phyloP scores from a whole-genome alignment of 1,140 invertebrate species.

The Macrostomum lignano region DNA sequence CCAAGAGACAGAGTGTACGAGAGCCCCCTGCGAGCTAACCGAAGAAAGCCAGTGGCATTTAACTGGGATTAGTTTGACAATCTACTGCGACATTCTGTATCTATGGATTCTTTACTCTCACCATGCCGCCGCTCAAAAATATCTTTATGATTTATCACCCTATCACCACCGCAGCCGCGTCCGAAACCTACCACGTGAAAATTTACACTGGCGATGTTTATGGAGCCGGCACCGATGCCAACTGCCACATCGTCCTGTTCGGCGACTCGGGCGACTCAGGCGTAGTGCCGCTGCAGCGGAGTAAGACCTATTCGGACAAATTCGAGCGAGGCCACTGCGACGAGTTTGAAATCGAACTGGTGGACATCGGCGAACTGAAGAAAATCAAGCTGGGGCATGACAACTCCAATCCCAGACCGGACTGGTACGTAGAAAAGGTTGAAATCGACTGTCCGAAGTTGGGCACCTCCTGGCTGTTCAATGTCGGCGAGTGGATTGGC shows the following conservation, averaged over 20 bases:
- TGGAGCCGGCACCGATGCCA: constrained; percentile 28
- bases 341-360: constrained; percentile 13
- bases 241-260: constrained; percentile 25
- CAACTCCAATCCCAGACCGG: constrained; percentile 14
- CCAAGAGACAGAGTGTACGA: no score
- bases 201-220: constrained; percentile 26
- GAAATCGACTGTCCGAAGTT: constrained; percentile 12
- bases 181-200: constrained; percentile 19
- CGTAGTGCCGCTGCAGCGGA: constrained; percentile 4
- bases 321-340: constrained; percentile 8
- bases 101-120: no score
- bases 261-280: constrained; percentile 22
- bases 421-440: constrained; percentile 24
- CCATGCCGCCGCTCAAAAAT: no score
- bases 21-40: no score
- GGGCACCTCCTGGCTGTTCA: constrained; percentile 21
- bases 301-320: constrained; percentile 5
- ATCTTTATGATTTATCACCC: no score
- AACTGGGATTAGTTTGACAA: no score
- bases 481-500: constrained; percentile 21
- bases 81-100: no score
- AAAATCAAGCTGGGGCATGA: constrained; percentile 22
- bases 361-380: constrained; percentile 23
- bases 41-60: no score
- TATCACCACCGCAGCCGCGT: no score